phyloP scores from a whole-genome alignment of 2,888 invertebrate species.

The Bimastos eiseni region DNA sequence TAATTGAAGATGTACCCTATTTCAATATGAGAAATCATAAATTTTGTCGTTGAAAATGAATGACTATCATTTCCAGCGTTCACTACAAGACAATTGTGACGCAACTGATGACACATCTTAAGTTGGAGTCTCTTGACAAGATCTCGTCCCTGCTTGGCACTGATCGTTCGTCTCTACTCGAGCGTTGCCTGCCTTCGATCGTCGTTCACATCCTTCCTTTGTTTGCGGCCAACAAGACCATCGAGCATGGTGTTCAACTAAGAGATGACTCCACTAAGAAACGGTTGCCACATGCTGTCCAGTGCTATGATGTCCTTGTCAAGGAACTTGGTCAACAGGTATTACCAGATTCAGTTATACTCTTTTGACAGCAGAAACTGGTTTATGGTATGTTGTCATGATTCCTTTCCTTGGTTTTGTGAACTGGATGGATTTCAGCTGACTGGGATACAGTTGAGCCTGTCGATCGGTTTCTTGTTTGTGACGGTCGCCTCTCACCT shows the following conservation, averaged over 20 bases:
- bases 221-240: constrained; percentile 49
- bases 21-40: background rate
- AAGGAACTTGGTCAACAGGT: constrained; percentile 39
- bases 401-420: no score
- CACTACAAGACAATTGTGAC: constrained; percentile 49
- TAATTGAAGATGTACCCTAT: no score
- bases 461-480: no score
- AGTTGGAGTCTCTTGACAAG: constrained; percentile 43
- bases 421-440: no score
- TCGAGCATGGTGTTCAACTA: constrained; percentile 30
- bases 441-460: no score
- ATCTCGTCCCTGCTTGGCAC: constrained; percentile 42
- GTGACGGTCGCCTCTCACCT: no score
- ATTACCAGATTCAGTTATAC: background rate
- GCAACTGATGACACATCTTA: constrained; percentile 46
- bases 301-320: constrained; percentile 49
- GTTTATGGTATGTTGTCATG: no score
- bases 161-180: constrained; percentile 44
- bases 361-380: background rate
- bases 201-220: constrained; percentile 55
- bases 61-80: constrained; percentile 32
- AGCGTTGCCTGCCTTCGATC: constrained; percentile 48
- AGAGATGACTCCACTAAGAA: constrained; percentile 43
- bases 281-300: constrained; percentile 44
- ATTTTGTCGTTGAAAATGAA: background rate